Percentiles rank a stretch among this genome's conserved stretches.
Evolutionary conservation across 2,113 vertebrate species (phyloP).

Genomic region (Hirundichthys speculiger): DNA sequence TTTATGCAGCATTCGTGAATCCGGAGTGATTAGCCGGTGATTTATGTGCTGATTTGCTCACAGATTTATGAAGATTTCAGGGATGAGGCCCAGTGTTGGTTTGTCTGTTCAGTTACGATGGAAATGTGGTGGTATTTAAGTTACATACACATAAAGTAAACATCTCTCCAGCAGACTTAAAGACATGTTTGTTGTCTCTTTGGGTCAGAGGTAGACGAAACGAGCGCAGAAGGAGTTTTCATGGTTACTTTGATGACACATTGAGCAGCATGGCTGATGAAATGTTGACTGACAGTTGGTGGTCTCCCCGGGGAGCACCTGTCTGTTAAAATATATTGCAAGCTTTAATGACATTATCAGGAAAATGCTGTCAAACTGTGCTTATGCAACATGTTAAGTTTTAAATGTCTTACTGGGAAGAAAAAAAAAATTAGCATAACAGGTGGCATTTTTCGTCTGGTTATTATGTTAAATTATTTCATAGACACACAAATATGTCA

Average conservation of each 20-base stretch:
- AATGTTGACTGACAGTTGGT: slow-evolving; percentile 82
- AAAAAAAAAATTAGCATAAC: slow-evolving; percentile 66
- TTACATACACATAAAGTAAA: too few relatives aligned
- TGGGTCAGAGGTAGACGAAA: slow-evolving; percentile 83
- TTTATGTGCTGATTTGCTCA: too few relatives aligned
- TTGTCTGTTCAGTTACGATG: too few relatives aligned
- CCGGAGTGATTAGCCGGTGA: too few relatives aligned
- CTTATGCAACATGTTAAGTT: slow-evolving; percentile 77
- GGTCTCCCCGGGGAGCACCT: slow-evolving; percentile 76
- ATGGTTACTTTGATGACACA: slow-evolving; percentile 78
- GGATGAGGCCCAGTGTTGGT: too few relatives aligned
- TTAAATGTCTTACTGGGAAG: slow-evolving; percentile 60
- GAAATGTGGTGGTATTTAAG: too few relatives aligned
- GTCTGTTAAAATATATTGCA: slow-evolving; percentile 77
- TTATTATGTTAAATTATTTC: slow-evolving; percentile 67
- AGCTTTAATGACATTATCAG: slow-evolving; percentile 82
- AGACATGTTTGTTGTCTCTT: too few relatives aligned
- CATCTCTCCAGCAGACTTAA: too few relatives aligned
- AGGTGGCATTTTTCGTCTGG: slow-evolving; percentile 63
- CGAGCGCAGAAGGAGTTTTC: slow-evolving; percentile 81
- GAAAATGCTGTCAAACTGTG: slow-evolving; percentile 76
- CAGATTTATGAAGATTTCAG: too few relatives aligned
- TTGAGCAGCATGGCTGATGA: slow-evolving; percentile 82
- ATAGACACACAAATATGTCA: slow-evolving; percentile 43
- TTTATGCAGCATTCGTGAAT: too few relatives aligned